Conservation (phyloP, 1,140 invertebrate genomes). For the Drosophila nikananu region DNA sequence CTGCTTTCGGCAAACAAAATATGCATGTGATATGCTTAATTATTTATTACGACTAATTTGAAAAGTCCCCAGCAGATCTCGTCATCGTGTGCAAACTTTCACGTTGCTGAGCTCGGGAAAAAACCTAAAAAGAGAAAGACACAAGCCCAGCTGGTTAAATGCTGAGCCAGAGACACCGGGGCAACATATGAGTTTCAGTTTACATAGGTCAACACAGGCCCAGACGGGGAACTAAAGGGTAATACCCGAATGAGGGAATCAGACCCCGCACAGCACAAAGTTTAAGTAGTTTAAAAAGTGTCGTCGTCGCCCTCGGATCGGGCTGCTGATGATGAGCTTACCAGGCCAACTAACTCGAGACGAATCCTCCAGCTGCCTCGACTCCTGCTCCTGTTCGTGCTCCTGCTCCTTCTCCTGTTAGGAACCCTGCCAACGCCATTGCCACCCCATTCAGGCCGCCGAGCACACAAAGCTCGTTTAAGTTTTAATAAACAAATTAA, state of each 20-base stretch:
- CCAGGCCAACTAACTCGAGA: slow-evolving; percentile 59
- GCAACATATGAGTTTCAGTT: slow-evolving; percentile 45
- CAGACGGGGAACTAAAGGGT: background rate
- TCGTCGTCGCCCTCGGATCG: slow-evolving; percentile 44
- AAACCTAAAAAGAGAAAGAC: background rate
- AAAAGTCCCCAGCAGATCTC: slow-evolving; percentile 58
- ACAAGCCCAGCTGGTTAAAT: slow-evolving; percentile 52
- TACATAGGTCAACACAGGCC: slow-evolving; percentile 57
- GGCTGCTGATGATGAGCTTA: slow-evolving; percentile 57
- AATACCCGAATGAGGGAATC: slow-evolving; percentile 26
- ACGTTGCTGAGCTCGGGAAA: slow-evolving; percentile 40
- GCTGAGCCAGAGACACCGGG: slow-evolving; percentile 42
- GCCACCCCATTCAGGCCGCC: slow-evolving; percentile 41
- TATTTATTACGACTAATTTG: slow-evolving; percentile 82
- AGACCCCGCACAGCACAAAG: slow-evolving; percentile 53
- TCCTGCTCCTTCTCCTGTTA: slow-evolving; percentile 1
- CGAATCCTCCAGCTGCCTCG: slow-evolving; percentile 4
- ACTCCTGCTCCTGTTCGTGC: background rate
- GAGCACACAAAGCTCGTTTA: slow-evolving; percentile 73
- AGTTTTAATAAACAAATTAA: slow-evolving; percentile 83
- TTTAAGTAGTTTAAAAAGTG: slow-evolving; percentile 81
- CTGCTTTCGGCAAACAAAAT: slow-evolving; percentile 26
- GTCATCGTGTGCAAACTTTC: slow-evolving; percentile 52
- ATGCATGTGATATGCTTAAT: slow-evolving; percentile 77
- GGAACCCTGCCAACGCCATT: slow-evolving; percentile 8